A percentile compares a stretch with the other conserved stretches of the same genome.
Conservation (phyloP, 2,888 invertebrate genomes). For the Oscheius sp. region DNA sequence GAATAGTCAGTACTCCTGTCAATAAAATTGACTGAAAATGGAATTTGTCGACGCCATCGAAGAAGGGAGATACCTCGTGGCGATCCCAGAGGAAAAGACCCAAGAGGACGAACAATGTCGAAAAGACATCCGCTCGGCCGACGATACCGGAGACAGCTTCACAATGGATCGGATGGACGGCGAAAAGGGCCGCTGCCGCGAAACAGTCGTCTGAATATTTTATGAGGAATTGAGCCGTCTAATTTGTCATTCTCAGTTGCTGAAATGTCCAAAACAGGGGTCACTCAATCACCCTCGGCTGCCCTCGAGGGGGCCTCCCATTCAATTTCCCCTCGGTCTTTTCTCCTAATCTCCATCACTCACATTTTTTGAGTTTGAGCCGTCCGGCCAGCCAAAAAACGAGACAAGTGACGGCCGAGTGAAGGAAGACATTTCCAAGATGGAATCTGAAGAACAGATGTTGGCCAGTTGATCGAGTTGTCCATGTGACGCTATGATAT, state of each 20-base stretch:
- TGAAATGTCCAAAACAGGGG: not conserved
- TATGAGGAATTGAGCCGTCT: not conserved
- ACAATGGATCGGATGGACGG: conserved; percentile 93
- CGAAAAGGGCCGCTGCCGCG: conserved; percentile 83
- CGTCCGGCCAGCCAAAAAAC: conserved; percentile 14
- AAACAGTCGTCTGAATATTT: not conserved
- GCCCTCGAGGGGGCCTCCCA: conserved; percentile 1
- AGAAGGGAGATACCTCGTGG: conserved; percentile 2
- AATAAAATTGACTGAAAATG: not conserved
- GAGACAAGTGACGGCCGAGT: conserved; percentile 84
- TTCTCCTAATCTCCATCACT: not conserved
- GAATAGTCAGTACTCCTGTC: conserved; percentile 15
- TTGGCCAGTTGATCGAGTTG: conserved; percentile 15
- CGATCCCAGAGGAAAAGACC: conserved; percentile 9
- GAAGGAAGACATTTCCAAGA: conserved; percentile 86
- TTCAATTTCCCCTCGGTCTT: too few relatives aligned
- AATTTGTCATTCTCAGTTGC: not conserved
- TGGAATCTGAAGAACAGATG: conserved; percentile 80
- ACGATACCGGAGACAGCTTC: conserved; percentile 86
- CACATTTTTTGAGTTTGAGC: conserved; percentile 9
- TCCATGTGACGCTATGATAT: conserved; percentile 39
- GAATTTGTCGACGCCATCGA: not conserved
- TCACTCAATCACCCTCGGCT: conserved; percentile 1
- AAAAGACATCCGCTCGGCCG: conserved; percentile 90
- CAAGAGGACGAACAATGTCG: conserved; percentile 7